Conservation (phyloP, 1,140 invertebrate species). For the Drosophila miranda region DNA sequence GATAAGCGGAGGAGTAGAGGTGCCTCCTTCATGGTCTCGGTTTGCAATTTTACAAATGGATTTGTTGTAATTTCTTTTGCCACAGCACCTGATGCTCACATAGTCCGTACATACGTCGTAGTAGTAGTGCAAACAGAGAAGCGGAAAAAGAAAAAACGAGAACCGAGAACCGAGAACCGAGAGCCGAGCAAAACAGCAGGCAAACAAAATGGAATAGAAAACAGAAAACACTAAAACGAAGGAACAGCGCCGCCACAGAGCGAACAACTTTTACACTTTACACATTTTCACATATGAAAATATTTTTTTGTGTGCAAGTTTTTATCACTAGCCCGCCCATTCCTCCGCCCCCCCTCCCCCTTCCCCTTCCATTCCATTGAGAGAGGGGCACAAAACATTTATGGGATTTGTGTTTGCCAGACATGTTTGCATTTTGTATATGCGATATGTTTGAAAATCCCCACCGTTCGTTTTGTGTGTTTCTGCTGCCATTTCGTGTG, state of each 20-base stretch:
- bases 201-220: constrained; percentile 68
- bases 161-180: too few species aligned
- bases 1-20: constrained; percentile 25
- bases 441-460: constrained; percentile 80
- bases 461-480: background rate
- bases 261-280: constrained; percentile 74
- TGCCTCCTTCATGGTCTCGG: constrained; percentile 53
- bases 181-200: constrained; percentile 1
- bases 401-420: constrained; percentile 80
- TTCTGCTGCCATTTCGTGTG: constrained; percentile 61
- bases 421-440: constrained; percentile 81
- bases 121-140: constrained; percentile 40
- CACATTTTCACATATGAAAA: constrained; percentile 80
- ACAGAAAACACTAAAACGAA: constrained; percentile 40
- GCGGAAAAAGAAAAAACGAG: constrained; percentile 17
- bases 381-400: constrained; percentile 62
- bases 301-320: constrained; percentile 72
- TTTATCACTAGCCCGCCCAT: constrained; percentile 47
- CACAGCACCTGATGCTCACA: constrained; percentile 77
- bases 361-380: background rate
- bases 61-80: constrained; percentile 80
- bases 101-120: background rate
- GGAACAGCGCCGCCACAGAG: constrained; percentile 15
- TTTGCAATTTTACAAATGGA: constrained; percentile 80
- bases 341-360: background rate